Evolutionary conservation across 1,140 invertebrate genomes (phyloP).

Genomic region (Paraescarpia echinospica): DNA sequence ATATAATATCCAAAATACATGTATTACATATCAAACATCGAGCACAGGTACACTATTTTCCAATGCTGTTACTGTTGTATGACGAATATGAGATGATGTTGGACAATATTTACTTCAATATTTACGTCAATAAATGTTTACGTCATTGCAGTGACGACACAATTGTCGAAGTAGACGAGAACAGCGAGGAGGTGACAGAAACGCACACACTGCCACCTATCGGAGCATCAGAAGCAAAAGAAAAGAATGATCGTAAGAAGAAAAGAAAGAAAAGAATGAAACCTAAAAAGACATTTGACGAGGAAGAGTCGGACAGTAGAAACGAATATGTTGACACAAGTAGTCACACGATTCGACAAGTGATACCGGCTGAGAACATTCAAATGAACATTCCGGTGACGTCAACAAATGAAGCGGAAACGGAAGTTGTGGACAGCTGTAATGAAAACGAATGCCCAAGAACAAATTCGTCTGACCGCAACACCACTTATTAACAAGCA

Average conservation of each 20-base stretch:
- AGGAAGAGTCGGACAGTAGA: not conserved
- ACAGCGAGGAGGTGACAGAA: not conserved
- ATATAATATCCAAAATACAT: not conserved
- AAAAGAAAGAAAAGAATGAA: not conserved
- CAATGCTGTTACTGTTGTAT: not conserved
- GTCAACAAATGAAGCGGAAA: not conserved
- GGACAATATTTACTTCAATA: not conserved
- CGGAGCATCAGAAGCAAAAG: not conserved
- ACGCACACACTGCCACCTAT: not conserved
- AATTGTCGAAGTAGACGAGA: not conserved
- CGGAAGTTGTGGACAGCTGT: not conserved
- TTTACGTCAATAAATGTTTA: not conserved
- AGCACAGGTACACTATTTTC: not conserved
- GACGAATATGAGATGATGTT: not conserved
- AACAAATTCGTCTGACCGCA: not conserved
- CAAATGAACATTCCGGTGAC: not conserved
- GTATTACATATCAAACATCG: not conserved
- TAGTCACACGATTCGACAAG: not conserved
- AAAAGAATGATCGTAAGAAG: not conserved
- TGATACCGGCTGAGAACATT: not conserved
- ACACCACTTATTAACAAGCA: not conserved
- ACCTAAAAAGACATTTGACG: not conserved
- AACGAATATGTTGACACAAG: not conserved
- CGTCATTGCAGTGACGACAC: not conserved
- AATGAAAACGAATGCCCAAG: constrained; percentile 1